A percentile compares a stretch with the other conserved stretches of the same genome.
Conservation (phyloP, 2,113 vertebrate genomes). For the Lathamus discolor region DNA sequence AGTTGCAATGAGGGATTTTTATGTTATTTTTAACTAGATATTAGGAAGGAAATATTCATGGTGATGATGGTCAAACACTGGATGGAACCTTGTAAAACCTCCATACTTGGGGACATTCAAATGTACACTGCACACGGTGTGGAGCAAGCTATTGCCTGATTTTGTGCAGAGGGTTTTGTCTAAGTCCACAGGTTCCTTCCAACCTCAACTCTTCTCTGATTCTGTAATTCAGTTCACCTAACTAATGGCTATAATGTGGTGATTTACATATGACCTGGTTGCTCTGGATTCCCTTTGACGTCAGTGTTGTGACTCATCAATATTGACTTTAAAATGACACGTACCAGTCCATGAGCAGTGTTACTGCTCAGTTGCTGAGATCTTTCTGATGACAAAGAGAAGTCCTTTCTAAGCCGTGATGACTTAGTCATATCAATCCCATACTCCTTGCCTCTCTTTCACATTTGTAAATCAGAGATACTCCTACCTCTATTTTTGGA, state of each 20-base stretch:
- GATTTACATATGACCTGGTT: neutral
- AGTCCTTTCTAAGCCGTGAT: neutral
- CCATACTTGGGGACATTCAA: neutral
- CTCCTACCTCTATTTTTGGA: neutral
- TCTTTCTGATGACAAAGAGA: neutral
- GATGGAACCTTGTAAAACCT: neutral
- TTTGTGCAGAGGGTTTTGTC: neutral
- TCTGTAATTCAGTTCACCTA: neutral
- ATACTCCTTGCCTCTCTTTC: neutral
- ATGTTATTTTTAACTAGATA: neutral
- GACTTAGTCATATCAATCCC: neutral
- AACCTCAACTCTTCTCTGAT: neutral
- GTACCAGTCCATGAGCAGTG: neutral
- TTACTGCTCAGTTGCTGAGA: neutral
- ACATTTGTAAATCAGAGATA: neutral
- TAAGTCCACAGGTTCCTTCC: neutral
- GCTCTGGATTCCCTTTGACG: neutral
- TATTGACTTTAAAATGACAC: neutral
- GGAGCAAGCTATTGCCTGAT: neutral
- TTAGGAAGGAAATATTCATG: neutral
- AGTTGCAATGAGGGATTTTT: accelerated
- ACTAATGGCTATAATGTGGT: neutral
- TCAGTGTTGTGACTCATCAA: neutral
- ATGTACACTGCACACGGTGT: neutral
- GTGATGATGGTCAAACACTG: neutral